phyloP scores from a whole-genome alignment of 2,888 invertebrate species.

The Lycaena phlaeas region DNA sequence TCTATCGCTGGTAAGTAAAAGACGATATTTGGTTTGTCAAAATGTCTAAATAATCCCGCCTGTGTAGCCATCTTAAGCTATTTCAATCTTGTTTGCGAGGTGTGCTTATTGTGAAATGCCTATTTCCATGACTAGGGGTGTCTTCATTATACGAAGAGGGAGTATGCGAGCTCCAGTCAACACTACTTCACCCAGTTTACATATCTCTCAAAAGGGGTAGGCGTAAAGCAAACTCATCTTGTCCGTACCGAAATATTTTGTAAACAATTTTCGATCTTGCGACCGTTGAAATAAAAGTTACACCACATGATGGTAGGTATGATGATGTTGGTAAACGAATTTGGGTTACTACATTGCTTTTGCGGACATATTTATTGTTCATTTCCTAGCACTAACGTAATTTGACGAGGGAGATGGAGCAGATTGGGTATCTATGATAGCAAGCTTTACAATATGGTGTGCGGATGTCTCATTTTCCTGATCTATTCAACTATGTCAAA shows the following conservation, averaged over 20 bases:
- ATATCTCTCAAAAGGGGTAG: slow-evolving; percentile 17
- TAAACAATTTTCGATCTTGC: slow-evolving; percentile 9
- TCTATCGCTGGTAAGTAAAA: too few species aligned
- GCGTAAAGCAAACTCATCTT: slow-evolving; percentile 15
- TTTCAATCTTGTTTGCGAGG: slow-evolving; percentile 5
- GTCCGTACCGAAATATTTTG: slow-evolving; percentile 1
- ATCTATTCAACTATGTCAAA: too few species aligned
- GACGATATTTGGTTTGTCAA: too few species aligned
- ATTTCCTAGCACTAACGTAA: slow-evolving; percentile 5
- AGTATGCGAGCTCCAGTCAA: slow-evolving; percentile 14
- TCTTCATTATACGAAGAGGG: slow-evolving; percentile 20
- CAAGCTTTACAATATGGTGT: background rate
- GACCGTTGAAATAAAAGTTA: background rate
- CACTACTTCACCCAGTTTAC: slow-evolving; percentile 18
- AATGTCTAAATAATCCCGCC: too few species aligned
- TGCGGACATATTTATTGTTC: slow-evolving; percentile 6
- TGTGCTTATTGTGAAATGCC: slow-evolving; percentile 13
- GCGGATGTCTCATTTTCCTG: background rate
- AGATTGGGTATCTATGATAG: too few species aligned
- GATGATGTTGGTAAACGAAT: slow-evolving; percentile 11
- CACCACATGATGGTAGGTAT: background rate
- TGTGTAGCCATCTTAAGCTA: slow-evolving; percentile 2
- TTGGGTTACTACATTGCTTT: slow-evolving; percentile 10
- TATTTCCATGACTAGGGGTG: slow-evolving; percentile 12
- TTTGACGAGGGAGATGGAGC: background rate